Percentiles rank a stretch among this genome's conserved stretches.
Evolutionary conservation across 1,140 invertebrate genomes (phyloP).

Genomic region (Ctenoplectra terminalis): DNA sequence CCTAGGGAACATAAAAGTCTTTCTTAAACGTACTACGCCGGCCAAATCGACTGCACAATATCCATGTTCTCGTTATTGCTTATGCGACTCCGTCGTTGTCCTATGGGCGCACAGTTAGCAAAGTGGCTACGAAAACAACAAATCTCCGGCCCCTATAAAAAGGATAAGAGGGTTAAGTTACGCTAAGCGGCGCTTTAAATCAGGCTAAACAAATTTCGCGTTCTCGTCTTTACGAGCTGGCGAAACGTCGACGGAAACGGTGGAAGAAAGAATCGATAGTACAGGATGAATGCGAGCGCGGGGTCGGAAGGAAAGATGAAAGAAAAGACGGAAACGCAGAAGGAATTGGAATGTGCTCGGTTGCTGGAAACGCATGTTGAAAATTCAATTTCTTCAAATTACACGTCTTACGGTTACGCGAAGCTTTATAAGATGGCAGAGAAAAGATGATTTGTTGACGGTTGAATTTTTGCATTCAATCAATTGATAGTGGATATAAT

Average conservation of each 20-base stretch:
- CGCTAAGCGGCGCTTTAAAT: constrained; percentile 40
- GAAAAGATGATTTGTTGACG: too few relatives aligned
- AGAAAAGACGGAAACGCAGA: background rate
- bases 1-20: constrained; percentile 37
- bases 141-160: constrained; percentile 2
- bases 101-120: background rate
- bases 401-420: too few relatives aligned
- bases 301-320: background rate
- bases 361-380: background rate
- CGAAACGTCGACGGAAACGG: background rate
- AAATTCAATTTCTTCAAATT: background rate
- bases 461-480: too few relatives aligned
- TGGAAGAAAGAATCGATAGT: background rate
- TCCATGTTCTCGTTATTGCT: constrained; percentile 36
- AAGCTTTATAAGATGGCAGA: too few relatives aligned
- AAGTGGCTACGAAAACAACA: constrained; percentile 22
- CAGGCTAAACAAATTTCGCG: constrained; percentile 37
- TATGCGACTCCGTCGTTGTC: constrained; percentile 8
- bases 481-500: too few relatives aligned
- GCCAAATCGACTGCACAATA: constrained; percentile 41
- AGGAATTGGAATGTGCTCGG: background rate
- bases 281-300: background rate
- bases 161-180: constrained; percentile 5
- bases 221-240: constrained; percentile 15
- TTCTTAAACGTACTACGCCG: constrained; percentile 35